Evolutionary conservation across 2,797 vertebrate species (phyloP).

Genomic region (Fistularia tabacaria): DNA sequence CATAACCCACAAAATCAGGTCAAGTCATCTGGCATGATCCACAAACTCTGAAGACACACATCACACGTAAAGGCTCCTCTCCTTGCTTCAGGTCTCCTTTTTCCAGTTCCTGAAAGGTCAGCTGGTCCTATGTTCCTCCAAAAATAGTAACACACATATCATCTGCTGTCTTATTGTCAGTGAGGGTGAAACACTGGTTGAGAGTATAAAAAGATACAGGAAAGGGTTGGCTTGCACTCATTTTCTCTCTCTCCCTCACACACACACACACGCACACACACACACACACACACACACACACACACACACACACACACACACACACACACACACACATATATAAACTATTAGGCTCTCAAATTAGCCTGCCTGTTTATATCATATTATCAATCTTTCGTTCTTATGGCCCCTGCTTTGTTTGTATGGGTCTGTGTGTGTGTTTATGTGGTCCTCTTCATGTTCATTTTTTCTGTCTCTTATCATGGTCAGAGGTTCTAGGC

Average conservation of each 20-base stretch:
- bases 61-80: constrained; percentile 18
- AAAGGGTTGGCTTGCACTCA: constrained; percentile 15
- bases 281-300: constrained; percentile 20
- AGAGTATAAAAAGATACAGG: constrained; percentile 19
- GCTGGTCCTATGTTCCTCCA: constrained; percentile 41
- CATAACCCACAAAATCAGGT: constrained; percentile 45
- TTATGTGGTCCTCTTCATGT: not conserved
- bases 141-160: constrained; percentile 70
- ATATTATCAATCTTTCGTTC: not conserved
- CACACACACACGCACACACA: constrained; percentile 5
- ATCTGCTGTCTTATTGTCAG: constrained; percentile 57
- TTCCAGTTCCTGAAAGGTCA: constrained; percentile 38
- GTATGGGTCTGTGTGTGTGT: not conserved
- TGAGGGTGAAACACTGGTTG: constrained; percentile 23
- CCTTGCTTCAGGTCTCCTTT: constrained; percentile 32
- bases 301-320: constrained; percentile 16
- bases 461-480: constrained; percentile 1
- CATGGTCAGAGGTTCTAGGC: constrained; percentile 10
- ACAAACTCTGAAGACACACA: constrained; percentile 26
- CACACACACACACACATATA: not conserved
- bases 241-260: constrained; percentile 8
- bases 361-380: too few species aligned
- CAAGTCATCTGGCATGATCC: constrained; percentile 44
- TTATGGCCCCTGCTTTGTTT: constrained; percentile 1
- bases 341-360: too few species aligned